phyloP scores from a whole-genome alignment of 2,888 invertebrate species.

The Caenorhabditis panamensis region DNA sequence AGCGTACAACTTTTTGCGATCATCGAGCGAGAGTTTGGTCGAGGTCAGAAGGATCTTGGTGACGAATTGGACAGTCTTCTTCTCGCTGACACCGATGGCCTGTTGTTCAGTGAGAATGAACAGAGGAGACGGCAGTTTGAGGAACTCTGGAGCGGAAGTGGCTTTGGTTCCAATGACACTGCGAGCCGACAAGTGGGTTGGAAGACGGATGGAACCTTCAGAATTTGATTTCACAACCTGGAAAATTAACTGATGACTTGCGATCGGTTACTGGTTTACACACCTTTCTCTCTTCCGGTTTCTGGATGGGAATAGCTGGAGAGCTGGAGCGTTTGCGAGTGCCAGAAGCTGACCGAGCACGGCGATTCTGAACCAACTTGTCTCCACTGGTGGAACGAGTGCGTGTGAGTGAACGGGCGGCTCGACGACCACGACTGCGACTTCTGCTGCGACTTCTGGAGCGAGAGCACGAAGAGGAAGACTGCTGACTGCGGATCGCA shows the following conservation, averaged over 20 bases:
- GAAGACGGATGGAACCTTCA: constrained; percentile 9
- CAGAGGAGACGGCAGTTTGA: constrained; percentile 49
- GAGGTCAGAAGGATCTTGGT: constrained; percentile 51
- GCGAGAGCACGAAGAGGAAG: constrained; percentile 20
- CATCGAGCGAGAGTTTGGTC: constrained; percentile 37
- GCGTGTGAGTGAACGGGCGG: constrained; percentile 5
- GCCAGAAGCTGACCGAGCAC: constrained; percentile 3
- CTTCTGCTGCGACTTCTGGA: constrained; percentile 22
- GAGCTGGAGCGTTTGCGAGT: background rate
- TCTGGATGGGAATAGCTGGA: constrained; percentile 7
- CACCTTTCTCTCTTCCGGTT: constrained; percentile 1
- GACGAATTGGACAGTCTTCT: constrained; percentile 53
- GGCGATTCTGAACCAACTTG: background rate
- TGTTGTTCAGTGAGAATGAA: constrained; percentile 56
- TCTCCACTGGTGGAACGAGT: constrained; percentile 13
- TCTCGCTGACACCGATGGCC: constrained; percentile 48
- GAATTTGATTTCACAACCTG: constrained; percentile 3
- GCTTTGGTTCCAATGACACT: constrained; percentile 20
- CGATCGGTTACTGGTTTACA: background rate
- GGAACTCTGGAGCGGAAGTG: constrained; percentile 11
- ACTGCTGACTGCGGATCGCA: constrained; percentile 23
- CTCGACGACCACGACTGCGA: constrained; percentile 7
- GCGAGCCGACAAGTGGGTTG: constrained; percentile 19
- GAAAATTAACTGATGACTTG: background rate
- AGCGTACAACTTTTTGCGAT: constrained; percentile 30